Evolutionary conservation across 2,888 invertebrate genomes (phyloP).

Genomic region (Panorpa germanica): DNA sequence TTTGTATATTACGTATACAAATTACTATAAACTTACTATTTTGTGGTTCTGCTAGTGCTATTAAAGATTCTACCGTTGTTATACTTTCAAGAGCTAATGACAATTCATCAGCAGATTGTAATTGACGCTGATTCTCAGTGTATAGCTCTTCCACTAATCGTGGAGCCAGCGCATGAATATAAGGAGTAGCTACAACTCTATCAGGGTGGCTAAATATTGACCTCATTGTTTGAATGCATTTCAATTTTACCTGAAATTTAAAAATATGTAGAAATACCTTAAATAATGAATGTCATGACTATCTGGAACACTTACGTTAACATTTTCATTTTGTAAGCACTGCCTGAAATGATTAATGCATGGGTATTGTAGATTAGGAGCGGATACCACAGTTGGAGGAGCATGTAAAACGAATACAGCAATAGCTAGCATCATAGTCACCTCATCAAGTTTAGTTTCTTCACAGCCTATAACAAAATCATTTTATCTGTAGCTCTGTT

Average conservation of each 20-base stretch:
- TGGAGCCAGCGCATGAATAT: conserved; percentile 65
- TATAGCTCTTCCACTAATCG: conserved; percentile 58
- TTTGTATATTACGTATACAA: conserved; percentile 7
- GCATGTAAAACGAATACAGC: conserved; percentile 76
- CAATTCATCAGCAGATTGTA: conserved; percentile 45
- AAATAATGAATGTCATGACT: conserved; percentile 3
- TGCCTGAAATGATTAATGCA: conserved; percentile 85
- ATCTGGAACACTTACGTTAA: conserved; percentile 33
- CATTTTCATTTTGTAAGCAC: conserved; percentile 48
- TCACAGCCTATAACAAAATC: conserved; percentile 21
- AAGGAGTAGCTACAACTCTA: conserved; percentile 49
- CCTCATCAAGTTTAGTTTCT: conserved; percentile 62
- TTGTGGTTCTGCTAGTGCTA: conserved; percentile 52
- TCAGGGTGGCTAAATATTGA: conserved; percentile 59
- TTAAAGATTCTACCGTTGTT: conserved; percentile 51
- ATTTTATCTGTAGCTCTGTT: not conserved
- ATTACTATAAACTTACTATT: conserved; percentile 41
- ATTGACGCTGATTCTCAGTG: conserved; percentile 36
- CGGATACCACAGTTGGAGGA: conserved; percentile 52
- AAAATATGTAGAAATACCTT: too few species aligned
- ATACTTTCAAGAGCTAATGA: conserved; percentile 54
- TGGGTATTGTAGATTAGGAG: conserved; percentile 73
- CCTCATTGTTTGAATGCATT: conserved; percentile 59
- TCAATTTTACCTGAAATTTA: conserved; percentile 40
- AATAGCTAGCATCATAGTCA: conserved; percentile 74